Evolutionary conservation across 1,140 invertebrate genomes (phyloP), one percentile per base, ranked within the genome.

Genomic region (Andricus grossulariae): DNA sequence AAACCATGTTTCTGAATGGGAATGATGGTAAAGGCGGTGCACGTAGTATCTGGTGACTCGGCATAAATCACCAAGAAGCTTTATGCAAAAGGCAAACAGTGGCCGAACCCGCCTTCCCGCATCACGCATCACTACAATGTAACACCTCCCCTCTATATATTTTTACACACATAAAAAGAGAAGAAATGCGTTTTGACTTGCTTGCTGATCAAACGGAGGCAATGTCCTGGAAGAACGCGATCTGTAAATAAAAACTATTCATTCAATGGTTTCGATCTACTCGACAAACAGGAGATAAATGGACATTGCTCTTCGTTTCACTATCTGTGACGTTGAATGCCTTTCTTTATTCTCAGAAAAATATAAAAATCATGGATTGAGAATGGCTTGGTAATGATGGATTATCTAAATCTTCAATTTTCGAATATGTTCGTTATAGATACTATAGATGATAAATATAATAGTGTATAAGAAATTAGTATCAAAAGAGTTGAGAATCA

Each of bases 51-150:
- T 76, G 39, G 71, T 51, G 73, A 75, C 57, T 50, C 71, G 51
- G 72, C 75, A 84, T 84, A 84, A 84, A 84, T 84, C 81, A 81
- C 72, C 16, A 13, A 21, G 8, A 6, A 15, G 76, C 74, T 82
- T 80, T 78, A 82, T 82, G 78, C 76, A 78, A 66, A 77, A 50
- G 74, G 76, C 81, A 82, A 82, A 80, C 77, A 82, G 76, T 75
- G 78, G 81, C 45, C 54, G 60, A 76, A 79, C 71, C 78, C 81
- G 81, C 78, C 76, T 78, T 82, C 74, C 76, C 76, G 77, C 76
- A 60, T 71, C 16, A 54, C 51, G 18, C 73, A 72, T 79, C 76
- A 75, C 76, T 78, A 72, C 76, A 72, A 81, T 50, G 80, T 78
- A 80, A 83, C 77, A 78, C n/a, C 76, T 72, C 57, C 73, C 73